Percentiles rank a stretch among this genome's conserved stretches.
phyloP scores from a whole-genome alignment of 92 coral and sea anemone genomes.

The Heteractis magnifica region DNA sequence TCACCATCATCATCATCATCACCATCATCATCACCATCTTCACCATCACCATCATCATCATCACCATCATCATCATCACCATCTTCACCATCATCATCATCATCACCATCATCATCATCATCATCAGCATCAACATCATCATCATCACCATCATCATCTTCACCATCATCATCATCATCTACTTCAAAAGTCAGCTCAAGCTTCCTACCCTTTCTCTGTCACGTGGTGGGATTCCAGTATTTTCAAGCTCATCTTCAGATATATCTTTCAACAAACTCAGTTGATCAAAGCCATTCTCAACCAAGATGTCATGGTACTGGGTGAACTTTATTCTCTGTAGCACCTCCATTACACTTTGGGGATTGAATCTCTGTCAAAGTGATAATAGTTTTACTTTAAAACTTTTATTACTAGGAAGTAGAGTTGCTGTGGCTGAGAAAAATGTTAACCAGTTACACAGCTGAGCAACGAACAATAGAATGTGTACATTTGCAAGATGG shows the following conservation, averaged over 20 bases:
- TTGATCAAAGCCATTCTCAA: conserved; percentile 74
- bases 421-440: no score
- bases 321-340: conserved; percentile 73
- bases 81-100: background rate
- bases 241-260: conserved; percentile 57
- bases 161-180: background rate
- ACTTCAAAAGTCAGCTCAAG: background rate
- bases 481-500: no score
- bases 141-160: background rate
- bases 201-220: conserved; percentile 58
- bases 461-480: no score
- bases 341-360: conserved; percentile 69
- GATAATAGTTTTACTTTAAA: background rate
- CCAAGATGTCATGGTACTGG: conserved; percentile 56
- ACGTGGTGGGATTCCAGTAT: conserved; percentile 56
- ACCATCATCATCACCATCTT: background rate
- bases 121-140: background rate
- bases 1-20: background rate
- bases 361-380: conserved; percentile 54
- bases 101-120: background rate
- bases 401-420: background rate
- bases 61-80: background rate
- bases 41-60: background rate
- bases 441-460: no score
- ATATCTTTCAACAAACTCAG: conserved; percentile 75